Base-by-base conservation (phyloP, 2,113 vertebrate genomes). In the Cryptomyrus ogoouensis region DNA sequence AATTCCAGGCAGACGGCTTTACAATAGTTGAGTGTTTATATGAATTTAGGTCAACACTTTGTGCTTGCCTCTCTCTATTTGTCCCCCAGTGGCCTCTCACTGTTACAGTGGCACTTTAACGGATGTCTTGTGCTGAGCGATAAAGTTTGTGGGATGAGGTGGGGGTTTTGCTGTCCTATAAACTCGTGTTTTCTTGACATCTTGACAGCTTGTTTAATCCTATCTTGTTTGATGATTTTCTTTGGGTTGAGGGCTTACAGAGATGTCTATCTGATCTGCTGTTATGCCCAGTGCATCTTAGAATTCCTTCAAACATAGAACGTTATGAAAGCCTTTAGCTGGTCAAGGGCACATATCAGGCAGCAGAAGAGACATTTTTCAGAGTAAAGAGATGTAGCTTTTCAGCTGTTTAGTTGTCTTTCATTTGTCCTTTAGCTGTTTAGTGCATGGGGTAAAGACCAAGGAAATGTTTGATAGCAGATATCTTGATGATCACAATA, bases 1-100 rank as follows among this genome's bases (percentile, higher is more conserved):
- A 89, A 91, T 90, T 94, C 89, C 89, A 77, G 83, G 89, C 91
- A 91, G 91, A 91, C 92, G 89, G 87, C 91, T 93, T 93, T 92
- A 95, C 95, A 95, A 95, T 94, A 90, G 93, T 90, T 90, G 91
- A 93, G 92, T 94, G 94, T 94, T 93, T 88, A 91, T 66, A 91
- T 90, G 92, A 93, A 95, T 95, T 92, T 96, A 95, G 95, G 95
- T 95, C 95, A 95, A 89, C 50, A 92, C 91, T 92, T 92, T 93
- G 90, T 93, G 89, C 86, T 87, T 66, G 87, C 88, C 90, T 87
- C 58, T 89, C 88, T 35, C 88, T 42, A 21, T 53, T 87, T 15
- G 27, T 87, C 87, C 87, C 90, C 89, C 88, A 83, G 91, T 85
- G 70, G 77, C 87, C 56, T 88, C 84, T 74, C 52, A 35, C 6